Conservation (phyloP, 64 coral and sea anemone genomes). For the Pocillopora verrucosa region DNA sequence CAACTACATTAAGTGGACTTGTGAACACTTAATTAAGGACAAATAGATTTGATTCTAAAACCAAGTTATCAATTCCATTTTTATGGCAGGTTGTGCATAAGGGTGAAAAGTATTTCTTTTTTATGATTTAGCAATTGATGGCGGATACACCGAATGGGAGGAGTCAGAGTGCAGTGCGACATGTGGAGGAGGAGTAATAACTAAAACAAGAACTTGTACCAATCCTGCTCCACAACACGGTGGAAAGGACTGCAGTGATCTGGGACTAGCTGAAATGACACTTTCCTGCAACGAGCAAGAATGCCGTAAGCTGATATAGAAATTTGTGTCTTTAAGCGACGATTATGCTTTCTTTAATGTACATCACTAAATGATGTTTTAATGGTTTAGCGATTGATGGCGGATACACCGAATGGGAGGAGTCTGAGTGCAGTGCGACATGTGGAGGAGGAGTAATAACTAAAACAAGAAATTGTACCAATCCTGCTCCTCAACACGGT, state of each 20-base stretch:
- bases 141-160: background rate
- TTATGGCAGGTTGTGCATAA: no score
- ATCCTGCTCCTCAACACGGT: background rate
- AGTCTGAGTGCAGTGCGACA: background rate
- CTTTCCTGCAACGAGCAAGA: no score
- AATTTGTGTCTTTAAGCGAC: no score
- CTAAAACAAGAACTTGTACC: slow-evolving; percentile 9
- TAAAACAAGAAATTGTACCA: slow-evolving; percentile 8
- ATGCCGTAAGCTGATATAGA: no score
- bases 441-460: slow-evolving; percentile 8
- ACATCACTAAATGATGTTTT: no score
- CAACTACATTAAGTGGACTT: background rate
- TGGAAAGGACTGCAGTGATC: slow-evolving; percentile 1
- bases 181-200: slow-evolving; percentile 6
- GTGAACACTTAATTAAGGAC: no score
- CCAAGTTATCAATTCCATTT: no score
- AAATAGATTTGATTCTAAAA: no score
- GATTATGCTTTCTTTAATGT: no score
- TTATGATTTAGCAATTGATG: slow-evolving; percentile 18
- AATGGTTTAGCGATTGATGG: no score
- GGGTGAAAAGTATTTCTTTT: no score
- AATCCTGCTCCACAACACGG: background rate
- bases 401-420: background rate
- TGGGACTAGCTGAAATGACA: background rate
- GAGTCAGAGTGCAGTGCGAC: background rate